These are phyloP conservation scores for Peromyscus leucopus DNA, from an alignment of 2,113 vertebrate species.

Conservation along the genomic window DNA sequence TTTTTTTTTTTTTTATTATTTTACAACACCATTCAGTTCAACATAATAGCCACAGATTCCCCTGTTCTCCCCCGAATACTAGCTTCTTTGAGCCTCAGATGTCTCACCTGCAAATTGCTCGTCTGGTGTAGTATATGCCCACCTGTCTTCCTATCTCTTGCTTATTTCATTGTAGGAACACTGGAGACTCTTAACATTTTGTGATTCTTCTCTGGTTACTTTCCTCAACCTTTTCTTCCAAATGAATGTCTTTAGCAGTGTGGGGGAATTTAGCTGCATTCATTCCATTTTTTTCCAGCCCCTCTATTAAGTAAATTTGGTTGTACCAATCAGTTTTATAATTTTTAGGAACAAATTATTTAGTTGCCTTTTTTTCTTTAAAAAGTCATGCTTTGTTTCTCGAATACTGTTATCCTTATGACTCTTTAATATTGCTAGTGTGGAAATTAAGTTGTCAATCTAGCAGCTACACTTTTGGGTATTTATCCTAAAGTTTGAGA, in stretches of 20 bases:
- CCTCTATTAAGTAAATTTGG: background rate
- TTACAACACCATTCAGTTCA: no score
- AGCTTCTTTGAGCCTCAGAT: background rate
- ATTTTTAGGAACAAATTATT: conserved; percentile 2
- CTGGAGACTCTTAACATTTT: background rate
- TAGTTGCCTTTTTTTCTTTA: background rate
- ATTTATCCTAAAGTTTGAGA: background rate
- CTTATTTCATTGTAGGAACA: background rate
- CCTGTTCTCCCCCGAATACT: no score
- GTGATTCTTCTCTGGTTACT: background rate
- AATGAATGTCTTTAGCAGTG: background rate
- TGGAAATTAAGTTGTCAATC: background rate
- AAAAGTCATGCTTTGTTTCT: conserved; percentile 1
- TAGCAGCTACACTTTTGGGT: background rate
- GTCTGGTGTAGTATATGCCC: background rate
- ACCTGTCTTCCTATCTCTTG: no score
- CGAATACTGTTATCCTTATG: background rate
- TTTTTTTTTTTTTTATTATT: no score
- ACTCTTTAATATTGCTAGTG: background rate
- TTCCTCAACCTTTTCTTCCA: conserved; percentile 30
- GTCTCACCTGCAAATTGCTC: background rate
- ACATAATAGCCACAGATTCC: no score
- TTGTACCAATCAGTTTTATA: background rate
- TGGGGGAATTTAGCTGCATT: background rate
- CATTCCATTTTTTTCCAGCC: background rate